These are phyloP conservation scores for Morpho helenor DNA, from an alignment of 2,888 invertebrate genomes.

Conservation along the genomic window DNA sequence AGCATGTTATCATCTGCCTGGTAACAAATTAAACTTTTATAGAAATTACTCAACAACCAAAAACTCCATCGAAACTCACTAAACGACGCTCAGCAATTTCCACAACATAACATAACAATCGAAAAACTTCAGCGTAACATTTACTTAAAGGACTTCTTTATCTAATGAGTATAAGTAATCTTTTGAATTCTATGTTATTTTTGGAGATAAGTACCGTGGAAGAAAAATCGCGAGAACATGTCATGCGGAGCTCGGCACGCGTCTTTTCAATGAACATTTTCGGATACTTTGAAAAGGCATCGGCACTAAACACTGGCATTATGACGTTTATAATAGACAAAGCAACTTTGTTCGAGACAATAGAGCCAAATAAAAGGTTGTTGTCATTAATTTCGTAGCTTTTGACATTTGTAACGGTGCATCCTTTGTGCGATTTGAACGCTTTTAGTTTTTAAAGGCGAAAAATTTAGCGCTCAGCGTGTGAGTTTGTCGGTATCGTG, in stretches of 20 bases:
- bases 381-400: slow-evolving; percentile 72
- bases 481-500: slow-evolving; percentile 39
- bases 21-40: no score
- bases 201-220: slow-evolving; percentile 50
- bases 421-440: slow-evolving; percentile 48
- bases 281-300: slow-evolving; percentile 61
- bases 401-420: slow-evolving; percentile 72
- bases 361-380: slow-evolving; percentile 65
- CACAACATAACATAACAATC: no score
- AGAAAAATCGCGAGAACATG: slow-evolving; percentile 56
- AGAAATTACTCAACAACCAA: no score
- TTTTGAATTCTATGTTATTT: neutral
- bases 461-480: slow-evolving; percentile 66
- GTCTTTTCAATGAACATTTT: slow-evolving; percentile 65
- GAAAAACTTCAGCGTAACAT: no score
- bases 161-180: no score
- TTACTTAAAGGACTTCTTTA: no score
- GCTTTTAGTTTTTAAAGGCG: slow-evolving; percentile 51
- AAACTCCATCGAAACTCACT: no score
- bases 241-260: slow-evolving; percentile 66
- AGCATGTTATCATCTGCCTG: no score
- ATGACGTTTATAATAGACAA: slow-evolving; percentile 72
- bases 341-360: slow-evolving; percentile 70
- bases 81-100: no score
- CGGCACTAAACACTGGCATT: slow-evolving; percentile 76